A percentile compares a stretch with the other conserved stretches of the same genome.
These are phyloP conservation scores for Phalacrocorax carbo DNA, from an alignment of 2,113 vertebrate genomes.

Conservation along the genomic window DNA sequence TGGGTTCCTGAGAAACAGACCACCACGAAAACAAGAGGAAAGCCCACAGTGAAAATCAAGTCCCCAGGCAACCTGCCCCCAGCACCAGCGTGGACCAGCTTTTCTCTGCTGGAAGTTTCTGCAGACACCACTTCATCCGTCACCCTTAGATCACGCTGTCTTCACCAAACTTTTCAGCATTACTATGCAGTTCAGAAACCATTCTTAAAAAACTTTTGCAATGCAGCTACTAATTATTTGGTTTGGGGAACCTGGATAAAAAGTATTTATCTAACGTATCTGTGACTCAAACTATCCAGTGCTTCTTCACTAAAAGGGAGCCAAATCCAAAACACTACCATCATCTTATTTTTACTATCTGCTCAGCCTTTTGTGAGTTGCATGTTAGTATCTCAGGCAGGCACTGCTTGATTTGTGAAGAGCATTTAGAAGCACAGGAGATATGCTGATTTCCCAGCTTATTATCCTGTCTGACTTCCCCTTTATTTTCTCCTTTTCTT, in stretches of 20 bases:
- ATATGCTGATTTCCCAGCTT: conserved; percentile 37
- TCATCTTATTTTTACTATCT: neutral
- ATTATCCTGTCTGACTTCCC: conserved; percentile 22
- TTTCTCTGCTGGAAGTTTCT: neutral
- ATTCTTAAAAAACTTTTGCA: neutral
- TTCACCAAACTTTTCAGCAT: neutral
- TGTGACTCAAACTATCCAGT: neutral
- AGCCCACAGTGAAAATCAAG: accelerated
- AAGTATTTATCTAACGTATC: neutral
- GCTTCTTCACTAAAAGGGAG: neutral
- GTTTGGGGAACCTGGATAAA: neutral
- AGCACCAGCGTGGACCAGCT: accelerated
- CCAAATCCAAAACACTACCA: neutral
- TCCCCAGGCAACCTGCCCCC: neutral
- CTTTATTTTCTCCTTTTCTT: conserved; percentile 31
- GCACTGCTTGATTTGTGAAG: neutral
- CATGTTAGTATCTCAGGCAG: neutral
- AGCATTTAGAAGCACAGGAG: conserved; percentile 4
- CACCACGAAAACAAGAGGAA: neutral
- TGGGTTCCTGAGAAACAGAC: neutral
- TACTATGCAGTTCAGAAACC: neutral
- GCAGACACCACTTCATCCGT: accelerated
- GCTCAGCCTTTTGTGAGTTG: neutral
- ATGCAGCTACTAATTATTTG: neutral
- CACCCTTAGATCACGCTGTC: neutral